Evolutionary conservation across 2,888 invertebrate species (phyloP).

Genomic region (Xanthorhoe spadicearia): DNA sequence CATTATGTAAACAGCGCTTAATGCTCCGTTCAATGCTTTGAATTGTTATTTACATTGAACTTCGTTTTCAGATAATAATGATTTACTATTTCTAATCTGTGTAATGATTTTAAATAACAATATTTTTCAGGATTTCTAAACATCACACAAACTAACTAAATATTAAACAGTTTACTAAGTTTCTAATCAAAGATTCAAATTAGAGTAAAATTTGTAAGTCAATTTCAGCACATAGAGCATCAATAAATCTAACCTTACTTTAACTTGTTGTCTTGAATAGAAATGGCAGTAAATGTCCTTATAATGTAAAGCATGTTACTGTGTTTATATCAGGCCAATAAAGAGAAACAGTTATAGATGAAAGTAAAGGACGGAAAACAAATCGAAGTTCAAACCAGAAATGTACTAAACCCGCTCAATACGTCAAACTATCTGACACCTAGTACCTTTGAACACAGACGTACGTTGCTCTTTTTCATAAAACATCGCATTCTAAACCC

Average conservation of each 20-base stretch:
- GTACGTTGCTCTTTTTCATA: constrained; percentile 34
- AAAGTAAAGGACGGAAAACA: constrained; percentile 49
- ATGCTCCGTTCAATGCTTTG: constrained; percentile 11
- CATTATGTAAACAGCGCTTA: constrained; percentile 23
- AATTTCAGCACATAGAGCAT: no score
- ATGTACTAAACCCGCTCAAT: constrained; percentile 52
- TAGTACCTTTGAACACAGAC: constrained; percentile 47
- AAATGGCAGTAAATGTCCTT: neutral
- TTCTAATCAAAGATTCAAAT: no score
- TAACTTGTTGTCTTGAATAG: neutral
- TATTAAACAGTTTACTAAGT: no score
- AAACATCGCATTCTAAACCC: constrained; percentile 51
- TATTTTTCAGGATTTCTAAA: no score
- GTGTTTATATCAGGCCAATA: constrained; percentile 4
- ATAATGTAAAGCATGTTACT: constrained; percentile 8
- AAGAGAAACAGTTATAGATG: constrained; percentile 17
- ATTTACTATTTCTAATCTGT: neutral
- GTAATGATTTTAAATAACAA: no score
- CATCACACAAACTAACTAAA: no score
- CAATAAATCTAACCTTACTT: no score
- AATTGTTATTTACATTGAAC: neutral
- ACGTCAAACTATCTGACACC: constrained; percentile 68
- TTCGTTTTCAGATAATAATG: neutral
- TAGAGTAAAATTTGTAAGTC: no score
- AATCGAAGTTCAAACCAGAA: constrained; percentile 57